These are phyloP conservation scores for Pogona vitticeps DNA, from an alignment of 2,113 vertebrate genomes.

Conservation along the genomic window DNA sequence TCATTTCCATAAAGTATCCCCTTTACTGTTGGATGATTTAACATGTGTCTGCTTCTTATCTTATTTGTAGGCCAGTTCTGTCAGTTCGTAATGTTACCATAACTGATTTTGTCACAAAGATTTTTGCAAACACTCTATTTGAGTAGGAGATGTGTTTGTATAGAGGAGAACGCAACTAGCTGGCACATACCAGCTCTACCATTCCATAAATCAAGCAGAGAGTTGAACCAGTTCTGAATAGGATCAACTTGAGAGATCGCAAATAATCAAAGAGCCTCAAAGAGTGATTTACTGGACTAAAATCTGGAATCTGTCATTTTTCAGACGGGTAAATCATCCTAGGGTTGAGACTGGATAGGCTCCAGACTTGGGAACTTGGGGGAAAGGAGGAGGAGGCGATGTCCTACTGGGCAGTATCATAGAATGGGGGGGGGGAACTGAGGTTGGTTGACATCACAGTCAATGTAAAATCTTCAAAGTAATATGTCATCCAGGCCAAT, in stretches of 20 bases:
- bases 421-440: background rate
- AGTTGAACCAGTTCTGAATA: constrained; percentile 57
- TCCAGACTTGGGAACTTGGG: constrained; percentile 32
- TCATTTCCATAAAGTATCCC: constrained; percentile 84
- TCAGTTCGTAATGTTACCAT: constrained; percentile 66
- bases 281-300: constrained; percentile 45
- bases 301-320: constrained; percentile 38
- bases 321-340: constrained; percentile 51
- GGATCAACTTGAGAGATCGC: constrained; percentile 35
- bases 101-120: constrained; percentile 71
- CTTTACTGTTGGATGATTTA: constrained; percentile 77
- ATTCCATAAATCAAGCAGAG: constrained; percentile 63
- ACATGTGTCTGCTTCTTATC: constrained; percentile 77
- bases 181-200: constrained; percentile 43
- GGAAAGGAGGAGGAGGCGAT: background rate
- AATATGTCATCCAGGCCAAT: background rate
- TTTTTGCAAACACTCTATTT: constrained; percentile 66
- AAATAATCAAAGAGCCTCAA: constrained; percentile 53
- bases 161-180: constrained; percentile 41
- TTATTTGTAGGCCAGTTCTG: constrained; percentile 69
- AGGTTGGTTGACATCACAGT: background rate
- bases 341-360: constrained; percentile 31
- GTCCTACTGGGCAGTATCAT: constrained; percentile 4
- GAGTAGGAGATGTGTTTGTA: constrained; percentile 51
- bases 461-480: constrained; percentile 23